phyloP scores from a whole-genome alignment of 1,140 invertebrate species.

The Temnothorax nylanderi region DNA sequence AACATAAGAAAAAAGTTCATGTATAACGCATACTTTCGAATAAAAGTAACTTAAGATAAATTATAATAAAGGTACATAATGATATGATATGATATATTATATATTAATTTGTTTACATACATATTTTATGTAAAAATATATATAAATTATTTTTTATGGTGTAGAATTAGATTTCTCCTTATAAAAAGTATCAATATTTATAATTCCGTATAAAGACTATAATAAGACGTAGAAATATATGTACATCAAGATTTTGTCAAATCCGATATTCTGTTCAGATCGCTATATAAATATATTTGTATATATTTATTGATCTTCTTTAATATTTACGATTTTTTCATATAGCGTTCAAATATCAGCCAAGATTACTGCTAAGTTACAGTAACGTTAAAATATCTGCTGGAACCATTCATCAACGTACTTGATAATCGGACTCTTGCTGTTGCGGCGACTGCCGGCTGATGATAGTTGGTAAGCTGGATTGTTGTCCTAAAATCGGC shows the following conservation, averaged over 20 bases:
- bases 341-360: not conserved
- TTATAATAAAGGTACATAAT: not conserved
- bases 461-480: constrained; percentile 67
- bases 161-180: not conserved
- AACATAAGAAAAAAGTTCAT: constrained; percentile 24
- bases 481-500: constrained; percentile 73
- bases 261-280: not conserved
- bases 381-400: constrained; percentile 3
- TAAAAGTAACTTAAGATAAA: constrained; percentile 39
- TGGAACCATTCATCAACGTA: constrained; percentile 38
- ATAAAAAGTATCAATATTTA: not conserved
- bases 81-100: not conserved
- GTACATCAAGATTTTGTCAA: not conserved
- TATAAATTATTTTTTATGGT: not conserved
- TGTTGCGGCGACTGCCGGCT: constrained; percentile 72
- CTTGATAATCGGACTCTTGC: constrained; percentile 80
- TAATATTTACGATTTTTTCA: not conserved
- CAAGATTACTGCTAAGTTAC: not conserved
- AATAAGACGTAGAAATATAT: not conserved
- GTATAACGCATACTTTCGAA: not conserved
- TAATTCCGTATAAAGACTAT: not conserved
- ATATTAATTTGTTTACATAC: not conserved
- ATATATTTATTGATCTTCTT: not conserved
- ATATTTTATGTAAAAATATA: not conserved
- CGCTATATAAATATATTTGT: not conserved